Evolutionary conservation across 2,888 invertebrate species (phyloP).

Genomic region (Tiphia femorata): DNA sequence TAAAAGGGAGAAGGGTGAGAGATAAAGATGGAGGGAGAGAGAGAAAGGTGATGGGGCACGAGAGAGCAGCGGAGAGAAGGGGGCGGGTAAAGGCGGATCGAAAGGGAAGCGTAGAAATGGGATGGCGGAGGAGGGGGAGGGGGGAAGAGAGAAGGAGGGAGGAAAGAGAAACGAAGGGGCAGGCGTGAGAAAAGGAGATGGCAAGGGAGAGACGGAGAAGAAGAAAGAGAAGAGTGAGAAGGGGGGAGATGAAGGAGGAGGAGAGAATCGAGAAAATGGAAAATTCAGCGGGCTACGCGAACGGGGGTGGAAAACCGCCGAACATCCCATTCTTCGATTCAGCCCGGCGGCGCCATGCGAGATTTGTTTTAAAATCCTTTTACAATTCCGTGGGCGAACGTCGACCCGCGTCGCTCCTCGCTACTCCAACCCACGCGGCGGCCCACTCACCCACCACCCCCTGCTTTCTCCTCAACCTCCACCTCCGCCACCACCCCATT

Average conservation of each 20-base stretch:
- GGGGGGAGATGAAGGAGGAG: conserved; percentile 29
- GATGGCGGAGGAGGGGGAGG: conserved; percentile 15
- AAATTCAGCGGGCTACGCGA: conserved; percentile 53
- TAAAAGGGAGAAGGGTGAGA: conserved; percentile 49
- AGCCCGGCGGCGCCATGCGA: conserved; percentile 59
- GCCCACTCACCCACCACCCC: conserved; percentile 2
- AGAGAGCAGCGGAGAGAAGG: conserved; percentile 8
- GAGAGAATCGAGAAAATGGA: conserved; percentile 59
- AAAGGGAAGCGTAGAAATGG: conserved; percentile 22
- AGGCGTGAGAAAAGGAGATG: conserved; percentile 7
- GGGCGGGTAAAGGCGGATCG: conserved; percentile 16
- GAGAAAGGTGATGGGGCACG: no score
- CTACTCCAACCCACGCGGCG: neutral
- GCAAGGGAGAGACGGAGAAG: conserved; percentile 17
- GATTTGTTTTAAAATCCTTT: conserved; percentile 69
- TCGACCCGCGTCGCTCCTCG: conserved; percentile 20
- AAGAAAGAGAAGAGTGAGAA: conserved; percentile 16
- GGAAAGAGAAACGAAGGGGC: conserved; percentile 19
- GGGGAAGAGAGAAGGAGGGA: conserved; percentile 11
- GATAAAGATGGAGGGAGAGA: conserved; percentile 27
- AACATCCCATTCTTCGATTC: conserved; percentile 65
- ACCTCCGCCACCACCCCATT: conserved; percentile 9
- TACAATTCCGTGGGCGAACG: conserved; percentile 59
- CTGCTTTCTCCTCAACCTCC: neutral
- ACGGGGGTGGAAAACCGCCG: conserved; percentile 55